A percentile compares a stretch with the other conserved stretches of the same genome.
These are phyloP conservation scores for Microplitis deprimator DNA, from an alignment of 2,888 invertebrate species.

Conservation along the genomic window DNA sequence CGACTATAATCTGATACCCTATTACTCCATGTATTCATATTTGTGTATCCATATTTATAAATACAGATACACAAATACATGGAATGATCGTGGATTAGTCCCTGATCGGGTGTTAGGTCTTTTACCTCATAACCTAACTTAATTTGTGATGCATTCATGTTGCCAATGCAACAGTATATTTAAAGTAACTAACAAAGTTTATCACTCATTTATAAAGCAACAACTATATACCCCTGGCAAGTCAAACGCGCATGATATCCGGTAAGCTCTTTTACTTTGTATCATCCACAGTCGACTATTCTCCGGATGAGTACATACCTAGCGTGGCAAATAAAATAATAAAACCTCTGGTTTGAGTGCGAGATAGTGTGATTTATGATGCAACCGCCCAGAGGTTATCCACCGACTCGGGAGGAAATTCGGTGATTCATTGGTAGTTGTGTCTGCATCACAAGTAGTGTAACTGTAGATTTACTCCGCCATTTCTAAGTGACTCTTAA, in stretches of 20 bases:
- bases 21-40: no score
- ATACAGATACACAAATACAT: no score
- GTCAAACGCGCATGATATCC: not conserved
- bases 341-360: conserved; percentile 50
- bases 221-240: not conserved
- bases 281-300: conserved; percentile 23
- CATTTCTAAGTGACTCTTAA: conserved; percentile 28
- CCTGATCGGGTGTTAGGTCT: no score
- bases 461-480: conserved; percentile 35
- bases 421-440: conserved; percentile 64
- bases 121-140: no score
- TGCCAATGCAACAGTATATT: not conserved
- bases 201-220: not conserved
- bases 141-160: no score
- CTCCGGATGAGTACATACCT: conserved; percentile 34
- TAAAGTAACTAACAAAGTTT: not conserved
- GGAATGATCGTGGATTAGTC: no score
- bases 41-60: no score
- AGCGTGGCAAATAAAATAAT: conserved; percentile 58
- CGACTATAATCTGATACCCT: no score
- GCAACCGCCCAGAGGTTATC: conserved; percentile 64
- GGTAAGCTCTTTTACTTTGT: conserved; percentile 1
- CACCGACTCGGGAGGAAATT: conserved; percentile 58
- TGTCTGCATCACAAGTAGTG: conserved; percentile 40
- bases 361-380: conserved; percentile 67